These are phyloP conservation scores for Xylota sylvarum DNA, from an alignment of 2,888 invertebrate species.

Conservation along the genomic window DNA sequence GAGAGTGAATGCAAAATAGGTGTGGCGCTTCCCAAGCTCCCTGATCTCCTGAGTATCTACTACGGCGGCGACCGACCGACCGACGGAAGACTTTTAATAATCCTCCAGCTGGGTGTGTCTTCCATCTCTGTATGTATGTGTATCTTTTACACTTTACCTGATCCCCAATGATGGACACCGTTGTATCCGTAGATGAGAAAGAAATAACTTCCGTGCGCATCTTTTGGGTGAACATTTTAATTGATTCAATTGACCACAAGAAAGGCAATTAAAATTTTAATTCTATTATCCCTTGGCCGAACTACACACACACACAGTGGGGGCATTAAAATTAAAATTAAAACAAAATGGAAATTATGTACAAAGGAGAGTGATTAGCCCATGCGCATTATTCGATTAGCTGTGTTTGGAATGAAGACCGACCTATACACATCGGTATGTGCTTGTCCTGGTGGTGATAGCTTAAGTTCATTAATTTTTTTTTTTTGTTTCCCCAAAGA, in stretches of 20 bases:
- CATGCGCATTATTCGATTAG: conserved; percentile 66
- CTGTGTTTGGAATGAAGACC: not conserved
- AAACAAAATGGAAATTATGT: conserved; percentile 32
- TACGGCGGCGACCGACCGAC: not conserved
- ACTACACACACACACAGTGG: not conserved
- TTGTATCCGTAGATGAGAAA: not conserved
- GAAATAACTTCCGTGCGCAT: conserved; percentile 24
- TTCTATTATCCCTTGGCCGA: conserved; percentile 48
- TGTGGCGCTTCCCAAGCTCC: conserved; percentile 38
- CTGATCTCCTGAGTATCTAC: not conserved
- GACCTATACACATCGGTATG: not conserved
- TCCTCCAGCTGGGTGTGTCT: conserved; percentile 9
- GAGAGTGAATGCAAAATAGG: conserved; percentile 55
- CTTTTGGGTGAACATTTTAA: conserved; percentile 63
- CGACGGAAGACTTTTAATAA: conserved; percentile 43
- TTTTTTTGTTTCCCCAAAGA: not conserved
- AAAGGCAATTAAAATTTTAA: conserved; percentile 70
- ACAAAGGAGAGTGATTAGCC: conserved; percentile 72
- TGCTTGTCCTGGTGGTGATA: conserved; percentile 16
- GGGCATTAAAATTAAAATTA: conserved; percentile 19
- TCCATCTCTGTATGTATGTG: conserved; percentile 20
- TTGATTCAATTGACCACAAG: conserved; percentile 76
- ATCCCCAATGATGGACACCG: not conserved
- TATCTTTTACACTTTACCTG: conserved; percentile 51
- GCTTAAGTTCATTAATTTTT: conserved; percentile 49